Percentiles rank a stretch among this genome's conserved stretches.
Conservation (phyloP, 2,888 invertebrate genomes). For the Metallyticus violacea region DNA sequence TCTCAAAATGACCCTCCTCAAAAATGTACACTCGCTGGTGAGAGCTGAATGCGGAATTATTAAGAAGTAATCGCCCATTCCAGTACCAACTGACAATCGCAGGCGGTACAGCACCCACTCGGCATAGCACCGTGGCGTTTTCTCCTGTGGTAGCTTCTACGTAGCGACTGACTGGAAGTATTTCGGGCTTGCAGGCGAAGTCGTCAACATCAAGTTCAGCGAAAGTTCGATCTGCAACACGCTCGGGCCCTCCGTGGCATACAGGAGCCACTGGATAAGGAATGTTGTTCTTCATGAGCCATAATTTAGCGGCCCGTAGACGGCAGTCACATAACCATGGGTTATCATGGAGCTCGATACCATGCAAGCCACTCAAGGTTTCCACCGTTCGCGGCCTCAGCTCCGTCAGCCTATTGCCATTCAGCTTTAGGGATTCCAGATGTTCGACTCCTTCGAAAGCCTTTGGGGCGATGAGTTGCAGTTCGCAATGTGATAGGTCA, state of each 20-base stretch:
- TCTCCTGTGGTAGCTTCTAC: constrained; percentile 77
- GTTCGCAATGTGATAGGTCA: constrained; percentile 79
- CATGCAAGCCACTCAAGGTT: constrained; percentile 69
- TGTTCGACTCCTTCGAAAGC: constrained; percentile 75
- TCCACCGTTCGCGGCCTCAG: constrained; percentile 70
- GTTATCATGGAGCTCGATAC: constrained; percentile 81
- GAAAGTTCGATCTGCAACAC: constrained; percentile 69
- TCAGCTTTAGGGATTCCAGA: constrained; percentile 74
- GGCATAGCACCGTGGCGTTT: constrained; percentile 81
- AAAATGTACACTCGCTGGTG: constrained; percentile 73
- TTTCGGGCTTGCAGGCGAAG: constrained; percentile 80
- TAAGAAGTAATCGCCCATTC: constrained; percentile 74
- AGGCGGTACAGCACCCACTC: constrained; percentile 76
- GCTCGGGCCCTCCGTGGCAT: constrained; percentile 69
- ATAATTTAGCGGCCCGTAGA: constrained; percentile 73
- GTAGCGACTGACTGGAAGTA: constrained; percentile 63
- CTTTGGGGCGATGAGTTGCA: constrained; percentile 71
- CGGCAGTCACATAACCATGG: constrained; percentile 89
- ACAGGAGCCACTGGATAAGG: constrained; percentile 74
- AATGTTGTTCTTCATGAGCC: constrained; percentile 75
- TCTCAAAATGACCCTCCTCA: constrained; percentile 74
- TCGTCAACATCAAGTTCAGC: constrained; percentile 75
- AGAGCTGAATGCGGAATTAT: constrained; percentile 74
- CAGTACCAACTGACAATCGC: constrained; percentile 84
- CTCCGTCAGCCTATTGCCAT: constrained; percentile 75